Percentiles rank a stretch among this genome's conserved stretches.
Evolutionary conservation across 2,888 invertebrate species (phyloP).

Genomic region (Liopterus haemorrhoidalis): DNA sequence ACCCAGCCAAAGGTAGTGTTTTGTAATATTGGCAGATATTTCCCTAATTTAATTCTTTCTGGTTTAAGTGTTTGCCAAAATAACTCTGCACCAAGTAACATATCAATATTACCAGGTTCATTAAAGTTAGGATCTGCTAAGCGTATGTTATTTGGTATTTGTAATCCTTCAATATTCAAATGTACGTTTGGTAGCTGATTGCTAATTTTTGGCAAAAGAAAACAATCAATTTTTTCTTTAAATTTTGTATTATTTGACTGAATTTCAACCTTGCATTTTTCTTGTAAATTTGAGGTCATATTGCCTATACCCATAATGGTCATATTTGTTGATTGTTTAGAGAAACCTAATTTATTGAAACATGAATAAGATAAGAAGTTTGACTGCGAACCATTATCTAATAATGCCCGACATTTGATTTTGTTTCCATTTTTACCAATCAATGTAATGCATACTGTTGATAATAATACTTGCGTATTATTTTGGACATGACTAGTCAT

Average conservation of each 20-base stretch:
- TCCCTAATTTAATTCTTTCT: slow-evolving; percentile 9
- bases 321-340: slow-evolving; percentile 19
- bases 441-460: slow-evolving; percentile 25
- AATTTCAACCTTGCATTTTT: slow-evolving; percentile 17
- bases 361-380: too few relatives aligned
- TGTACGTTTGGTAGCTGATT: slow-evolving; percentile 21
- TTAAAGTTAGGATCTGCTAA: slow-evolving; percentile 26
- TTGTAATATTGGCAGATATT: slow-evolving; percentile 7
- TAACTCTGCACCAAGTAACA: slow-evolving; percentile 25
- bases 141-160: slow-evolving; percentile 19
- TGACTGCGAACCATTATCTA: slow-evolving; percentile 27
- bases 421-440: slow-evolving; percentile 15
- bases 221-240: slow-evolving; percentile 16
- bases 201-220: slow-evolving; percentile 25
- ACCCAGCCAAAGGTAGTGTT: slow-evolving; percentile 27
- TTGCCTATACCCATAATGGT: slow-evolving; percentile 11
- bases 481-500: neutral
- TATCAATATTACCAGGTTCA: slow-evolving; percentile 20
- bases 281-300: too few relatives aligned
- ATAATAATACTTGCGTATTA: neutral
- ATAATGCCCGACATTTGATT: slow-evolving; percentile 21
- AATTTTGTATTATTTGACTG: slow-evolving; percentile 20
- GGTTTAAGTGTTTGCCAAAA: slow-evolving; percentile 25
- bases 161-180: slow-evolving; percentile 15
- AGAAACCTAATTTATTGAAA: too few relatives aligned